phyloP scores from a whole-genome alignment of 2,888 invertebrate species.

The Hypena proboscidalis region DNA sequence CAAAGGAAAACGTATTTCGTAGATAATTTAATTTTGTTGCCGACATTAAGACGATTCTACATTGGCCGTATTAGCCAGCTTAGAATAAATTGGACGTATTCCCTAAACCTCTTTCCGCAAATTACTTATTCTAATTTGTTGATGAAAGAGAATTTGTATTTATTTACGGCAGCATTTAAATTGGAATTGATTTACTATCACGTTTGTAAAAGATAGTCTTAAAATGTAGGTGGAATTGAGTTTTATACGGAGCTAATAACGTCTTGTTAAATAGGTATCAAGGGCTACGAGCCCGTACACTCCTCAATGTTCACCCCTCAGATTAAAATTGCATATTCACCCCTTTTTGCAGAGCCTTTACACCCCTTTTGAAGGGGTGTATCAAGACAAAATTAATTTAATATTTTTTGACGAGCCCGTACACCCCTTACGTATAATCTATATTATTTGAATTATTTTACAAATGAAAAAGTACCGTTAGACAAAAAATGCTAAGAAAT shows the following conservation, averaged over 20 bases:
- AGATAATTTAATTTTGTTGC: constrained; percentile 50
- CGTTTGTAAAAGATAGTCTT: constrained; percentile 19
- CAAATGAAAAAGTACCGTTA: too few species aligned
- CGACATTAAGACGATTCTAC: constrained; percentile 38
- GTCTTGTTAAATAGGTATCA: constrained; percentile 5
- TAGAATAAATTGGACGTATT: constrained; percentile 32
- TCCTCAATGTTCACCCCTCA: too few species aligned
- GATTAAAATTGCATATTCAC: too few species aligned
- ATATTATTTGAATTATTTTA: too few species aligned
- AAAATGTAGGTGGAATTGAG: constrained; percentile 14
- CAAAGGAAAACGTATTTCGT: constrained; percentile 41
- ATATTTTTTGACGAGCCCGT: too few species aligned
- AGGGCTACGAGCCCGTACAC: too few species aligned
- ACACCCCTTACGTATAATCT: too few species aligned
- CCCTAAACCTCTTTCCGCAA: constrained; percentile 11
- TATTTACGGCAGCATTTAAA: constrained; percentile 27
- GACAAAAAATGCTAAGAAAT: too few species aligned
- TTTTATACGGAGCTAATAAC: constrained; percentile 16
- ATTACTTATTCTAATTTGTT: constrained; percentile 33
- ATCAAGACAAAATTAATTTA: too few species aligned
- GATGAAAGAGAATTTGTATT: constrained; percentile 28
- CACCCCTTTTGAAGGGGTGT: too few species aligned
- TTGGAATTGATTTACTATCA: constrained; percentile 26
- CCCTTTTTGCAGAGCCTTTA: too few species aligned
- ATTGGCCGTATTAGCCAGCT: constrained; percentile 32